phyloP scores from a whole-genome alignment of 2,888 invertebrate species.

The Lacanobia oleracea region DNA sequence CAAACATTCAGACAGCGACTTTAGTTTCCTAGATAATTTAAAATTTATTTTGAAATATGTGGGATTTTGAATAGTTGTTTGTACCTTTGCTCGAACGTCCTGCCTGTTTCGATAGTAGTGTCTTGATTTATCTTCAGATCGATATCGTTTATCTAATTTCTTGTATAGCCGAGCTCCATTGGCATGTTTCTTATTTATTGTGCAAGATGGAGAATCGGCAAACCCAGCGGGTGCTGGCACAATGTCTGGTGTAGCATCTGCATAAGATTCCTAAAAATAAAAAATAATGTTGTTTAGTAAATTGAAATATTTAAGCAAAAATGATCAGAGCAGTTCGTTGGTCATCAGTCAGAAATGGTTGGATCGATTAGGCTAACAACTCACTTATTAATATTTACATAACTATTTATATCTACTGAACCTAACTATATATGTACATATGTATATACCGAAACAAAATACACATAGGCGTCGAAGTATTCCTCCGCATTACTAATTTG shows the following conservation, averaged over 20 bases:
- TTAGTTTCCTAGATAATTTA: conserved; percentile 37
- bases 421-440: too few relatives aligned
- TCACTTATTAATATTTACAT: too few relatives aligned
- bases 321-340: background rate
- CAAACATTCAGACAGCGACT: background rate
- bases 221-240: conserved; percentile 97
- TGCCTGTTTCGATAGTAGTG: conserved; percentile 92
- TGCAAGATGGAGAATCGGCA: conserved; percentile 94
- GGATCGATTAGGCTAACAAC: background rate
- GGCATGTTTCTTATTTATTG: conserved; percentile 79
- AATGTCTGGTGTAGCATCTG: conserved; percentile 92
- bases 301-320: background rate
- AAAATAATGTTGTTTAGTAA: background rate
- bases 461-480: too few relatives aligned
- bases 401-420: too few relatives aligned
- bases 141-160: conserved; percentile 94
- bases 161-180: conserved; percentile 92
- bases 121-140: conserved; percentile 94
- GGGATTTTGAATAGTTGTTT: conserved; percentile 36
- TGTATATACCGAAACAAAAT: too few relatives aligned
- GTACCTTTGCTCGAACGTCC: conserved; percentile 95
- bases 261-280: conserved; percentile 83
- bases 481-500: too few relatives aligned
- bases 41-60: conserved; percentile 42
- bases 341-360: background rate